A percentile compares a stretch with the other conserved stretches of the same genome.
Conservation (phyloP, 2,888 invertebrate species). For the Abrostola tripartita region DNA sequence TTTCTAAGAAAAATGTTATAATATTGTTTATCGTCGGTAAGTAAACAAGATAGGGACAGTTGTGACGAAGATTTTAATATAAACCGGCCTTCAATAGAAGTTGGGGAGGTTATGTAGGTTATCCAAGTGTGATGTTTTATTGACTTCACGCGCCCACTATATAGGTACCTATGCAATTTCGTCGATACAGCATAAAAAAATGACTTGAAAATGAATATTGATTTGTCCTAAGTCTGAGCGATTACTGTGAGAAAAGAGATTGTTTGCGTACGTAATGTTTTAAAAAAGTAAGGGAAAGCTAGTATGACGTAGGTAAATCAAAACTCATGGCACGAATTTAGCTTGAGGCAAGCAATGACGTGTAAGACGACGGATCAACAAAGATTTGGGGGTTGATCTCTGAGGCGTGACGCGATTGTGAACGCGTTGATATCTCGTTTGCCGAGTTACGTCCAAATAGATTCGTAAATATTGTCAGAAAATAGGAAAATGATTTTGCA, state of each 20-base stretch:
- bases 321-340: slow-evolving; percentile 28
- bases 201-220: too few relatives aligned
- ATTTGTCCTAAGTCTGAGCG: too few relatives aligned
- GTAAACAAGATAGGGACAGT: slow-evolving; percentile 9
- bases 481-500: not conserved
- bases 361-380: slow-evolving; percentile 31
- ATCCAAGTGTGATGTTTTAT: too few relatives aligned
- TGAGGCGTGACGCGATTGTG: slow-evolving; percentile 34
- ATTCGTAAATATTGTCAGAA: slow-evolving; percentile 7
- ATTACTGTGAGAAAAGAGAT: too few relatives aligned
- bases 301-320: slow-evolving; percentile 9
- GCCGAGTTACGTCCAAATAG: slow-evolving; percentile 18
- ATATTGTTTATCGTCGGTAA: slow-evolving; percentile 11
- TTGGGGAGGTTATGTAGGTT: not conserved
- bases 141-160: too few relatives aligned
- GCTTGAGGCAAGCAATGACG: slow-evolving; percentile 28
- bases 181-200: too few relatives aligned
- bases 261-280: too few relatives aligned
- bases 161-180: too few relatives aligned
- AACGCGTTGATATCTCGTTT: slow-evolving; percentile 7
- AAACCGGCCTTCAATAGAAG: slow-evolving; percentile 18
- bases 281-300: not conserved
- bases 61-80: slow-evolving; percentile 3
- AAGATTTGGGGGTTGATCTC: slow-evolving; percentile 36
- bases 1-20: not conserved